These are phyloP conservation scores for Syrmaticus mikado DNA, from an alignment of 2,113 vertebrate genomes.

Conservation along the genomic window DNA sequence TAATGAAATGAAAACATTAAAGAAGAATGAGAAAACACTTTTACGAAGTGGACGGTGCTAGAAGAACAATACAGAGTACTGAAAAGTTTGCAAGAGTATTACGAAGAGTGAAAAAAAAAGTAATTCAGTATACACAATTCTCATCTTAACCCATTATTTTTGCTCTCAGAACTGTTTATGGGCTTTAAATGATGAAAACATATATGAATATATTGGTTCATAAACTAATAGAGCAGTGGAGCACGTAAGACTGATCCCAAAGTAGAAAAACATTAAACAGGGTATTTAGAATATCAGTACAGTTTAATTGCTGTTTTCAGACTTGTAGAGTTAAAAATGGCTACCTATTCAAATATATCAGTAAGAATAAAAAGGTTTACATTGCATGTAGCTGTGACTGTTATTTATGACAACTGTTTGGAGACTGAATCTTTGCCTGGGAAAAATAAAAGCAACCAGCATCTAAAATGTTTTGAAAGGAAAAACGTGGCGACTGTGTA, in stretches of 20 bases:
- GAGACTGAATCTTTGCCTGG: neutral
- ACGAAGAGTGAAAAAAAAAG: neutral
- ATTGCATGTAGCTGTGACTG: neutral
- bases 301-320: conserved; percentile 9
- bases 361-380: neutral
- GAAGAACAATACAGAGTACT: neutral
- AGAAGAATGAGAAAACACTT: neutral
- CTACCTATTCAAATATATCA: neutral
- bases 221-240: conserved; percentile 2
- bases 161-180: neutral
- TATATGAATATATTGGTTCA: neutral
- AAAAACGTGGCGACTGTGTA: neutral
- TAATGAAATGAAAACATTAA: conserved; percentile 46
- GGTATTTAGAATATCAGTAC: neutral
- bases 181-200: neutral
- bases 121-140: neutral
- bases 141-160: neutral
- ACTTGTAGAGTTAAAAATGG: neutral
- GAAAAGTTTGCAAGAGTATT: neutral
- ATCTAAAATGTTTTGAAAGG: neutral
- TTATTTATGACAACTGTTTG: neutral
- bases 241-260: neutral
- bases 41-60: neutral
- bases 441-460: fast-evolving
- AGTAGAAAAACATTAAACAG: neutral